Base-by-base conservation (phyloP, 1,140 invertebrate genomes). In the Neomicropteryx cornuta region DNA sequence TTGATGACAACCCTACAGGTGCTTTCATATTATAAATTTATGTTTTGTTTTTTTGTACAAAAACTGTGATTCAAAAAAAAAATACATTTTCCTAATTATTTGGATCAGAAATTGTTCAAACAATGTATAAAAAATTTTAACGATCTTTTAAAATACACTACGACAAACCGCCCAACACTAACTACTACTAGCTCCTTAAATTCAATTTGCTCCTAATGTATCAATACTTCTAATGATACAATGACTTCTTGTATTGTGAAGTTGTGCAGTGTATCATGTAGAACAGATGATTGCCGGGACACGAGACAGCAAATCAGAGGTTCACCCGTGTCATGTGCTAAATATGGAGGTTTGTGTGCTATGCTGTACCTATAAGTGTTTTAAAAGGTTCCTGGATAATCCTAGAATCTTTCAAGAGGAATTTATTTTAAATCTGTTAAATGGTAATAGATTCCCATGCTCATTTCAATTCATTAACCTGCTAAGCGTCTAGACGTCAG, bases 1-100 rank as follows among this genome's bases (percentile, higher is more conserved):
- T 68, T 13, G 46, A 45, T 19, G 55, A 72, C 20, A 39, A 53
- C 38, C 62, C 72, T 4, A 57, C 73, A 50, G 72, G 73, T 74
- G 55, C 40, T 20, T 43, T 32, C 5, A 20, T 6, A 6, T 10
- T 8, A 35, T 11, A 19, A 18, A 18, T n/a, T n/a, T n/a, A n/a
- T n/a, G n/a, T n/a, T n/a, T n/a, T n/a, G n/a, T n/a, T n/a, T n/a
- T n/a, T n/a, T n/a, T n/a, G n/a, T n/a, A n/a, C n/a, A n/a, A n/a
- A n/a, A n/a, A n/a, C n/a, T n/a, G n/a, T n/a, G n/a, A 6, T 35
- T 18, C 4, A 18, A 18, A 35, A 21, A 35, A 21, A 8, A 18
- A 35, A 35, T 20, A 32, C 6, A 32, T 8, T 32, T 32, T 13
- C 6, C n/a, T n/a, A n/a, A n/a, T n/a, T n/a, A n/a, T n/a, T n/a